Evolutionary conservation across 2,113 vertebrate species (phyloP).

Genomic region (Tragelaphus strepsiceros): DNA sequence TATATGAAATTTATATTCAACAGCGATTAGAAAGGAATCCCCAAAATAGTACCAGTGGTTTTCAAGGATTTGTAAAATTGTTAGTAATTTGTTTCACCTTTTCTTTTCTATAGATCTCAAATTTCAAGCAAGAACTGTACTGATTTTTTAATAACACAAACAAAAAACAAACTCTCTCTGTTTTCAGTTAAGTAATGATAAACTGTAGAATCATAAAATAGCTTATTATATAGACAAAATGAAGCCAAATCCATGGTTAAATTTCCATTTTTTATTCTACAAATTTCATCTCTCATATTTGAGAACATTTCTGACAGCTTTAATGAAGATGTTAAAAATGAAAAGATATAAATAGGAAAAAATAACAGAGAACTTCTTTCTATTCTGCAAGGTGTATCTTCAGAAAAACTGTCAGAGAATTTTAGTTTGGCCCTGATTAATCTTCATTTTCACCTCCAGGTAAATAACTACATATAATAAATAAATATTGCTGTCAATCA

Average conservation of each 20-base stretch:
- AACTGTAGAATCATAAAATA: background rate
- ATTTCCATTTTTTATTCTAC: background rate
- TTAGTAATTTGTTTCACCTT: background rate
- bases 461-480: background rate
- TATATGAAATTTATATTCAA: background rate
- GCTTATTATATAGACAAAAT: background rate
- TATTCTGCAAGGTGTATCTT: background rate
- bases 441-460: background rate
- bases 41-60: background rate
- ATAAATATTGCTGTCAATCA: background rate
- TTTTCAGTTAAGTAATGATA: background rate
- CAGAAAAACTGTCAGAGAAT: background rate
- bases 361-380: background rate
- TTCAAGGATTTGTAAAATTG: background rate
- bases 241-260: background rate
- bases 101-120: background rate
- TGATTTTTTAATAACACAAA: background rate
- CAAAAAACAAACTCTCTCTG: background rate
- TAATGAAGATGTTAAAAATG: conserved; percentile 24
- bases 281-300: background rate
- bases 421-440: background rate
- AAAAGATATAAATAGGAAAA: conserved; percentile 2
- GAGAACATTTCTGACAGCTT: conserved; percentile 16
- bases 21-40: background rate
- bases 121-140: background rate